phyloP scores from a whole-genome alignment of 1,140 invertebrate genomes.

The Bombus soroeensis region DNA sequence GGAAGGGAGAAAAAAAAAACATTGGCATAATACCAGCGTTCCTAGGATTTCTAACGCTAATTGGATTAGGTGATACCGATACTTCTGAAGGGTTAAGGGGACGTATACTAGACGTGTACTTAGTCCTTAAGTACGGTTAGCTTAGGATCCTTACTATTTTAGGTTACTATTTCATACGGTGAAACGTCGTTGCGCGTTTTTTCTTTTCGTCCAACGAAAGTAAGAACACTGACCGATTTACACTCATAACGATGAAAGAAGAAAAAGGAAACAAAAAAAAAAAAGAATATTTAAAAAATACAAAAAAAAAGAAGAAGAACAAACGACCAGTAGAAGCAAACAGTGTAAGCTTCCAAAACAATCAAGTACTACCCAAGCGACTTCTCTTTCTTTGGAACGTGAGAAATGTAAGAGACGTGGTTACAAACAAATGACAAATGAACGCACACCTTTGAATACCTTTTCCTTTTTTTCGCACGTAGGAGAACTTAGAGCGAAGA shows the following conservation, averaged over 20 bases:
- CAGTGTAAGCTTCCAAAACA: neutral
- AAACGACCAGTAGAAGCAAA: too few relatives aligned
- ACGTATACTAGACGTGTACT: neutral
- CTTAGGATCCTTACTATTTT: constrained; percentile 6
- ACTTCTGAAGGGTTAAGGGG: neutral
- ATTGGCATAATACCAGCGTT: neutral
- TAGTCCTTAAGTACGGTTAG: constrained; percentile 22
- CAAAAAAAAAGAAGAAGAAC: neutral
- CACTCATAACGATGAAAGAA: neutral
- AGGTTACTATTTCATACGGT: neutral
- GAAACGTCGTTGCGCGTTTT: neutral
- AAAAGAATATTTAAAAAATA: neutral
- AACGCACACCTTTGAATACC: neutral
- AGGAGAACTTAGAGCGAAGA: neutral
- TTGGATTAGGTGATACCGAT: neutral
- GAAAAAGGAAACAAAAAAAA: too few relatives aligned
- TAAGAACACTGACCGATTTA: constrained; percentile 24
- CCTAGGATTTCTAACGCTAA: neutral
- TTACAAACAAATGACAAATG: neutral
- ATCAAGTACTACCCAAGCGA: constrained; percentile 21
- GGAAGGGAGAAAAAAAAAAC: neutral
- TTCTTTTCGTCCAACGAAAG: constrained; percentile 9
- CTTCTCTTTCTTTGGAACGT: constrained; percentile 4
- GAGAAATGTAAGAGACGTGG: neutral
- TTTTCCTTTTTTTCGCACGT: neutral